A percentile compares a stretch with the other conserved stretches of the same genome.
These are phyloP conservation scores for Pelobates fuscus DNA, from an alignment of 2,113 vertebrate genomes.

Conservation along the genomic window DNA sequence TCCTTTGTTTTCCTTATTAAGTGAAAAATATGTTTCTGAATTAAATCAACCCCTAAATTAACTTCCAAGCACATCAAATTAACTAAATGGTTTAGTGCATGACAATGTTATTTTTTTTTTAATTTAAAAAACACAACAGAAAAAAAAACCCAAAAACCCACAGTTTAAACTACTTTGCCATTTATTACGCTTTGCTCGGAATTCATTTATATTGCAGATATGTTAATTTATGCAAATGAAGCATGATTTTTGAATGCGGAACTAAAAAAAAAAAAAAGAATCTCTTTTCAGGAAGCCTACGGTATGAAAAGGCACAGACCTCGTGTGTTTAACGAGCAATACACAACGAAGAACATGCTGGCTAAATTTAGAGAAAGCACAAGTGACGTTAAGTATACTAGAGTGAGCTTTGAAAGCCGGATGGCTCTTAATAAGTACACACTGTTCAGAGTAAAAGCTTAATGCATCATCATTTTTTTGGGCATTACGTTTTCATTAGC, in stretches of 20 bases:
- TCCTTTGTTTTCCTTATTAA: slow-evolving; percentile 77
- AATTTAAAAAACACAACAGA: slow-evolving; percentile 52
- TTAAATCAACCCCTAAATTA: slow-evolving; percentile 71
- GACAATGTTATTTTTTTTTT: slow-evolving; percentile 53
- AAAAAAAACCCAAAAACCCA: slow-evolving; percentile 4
- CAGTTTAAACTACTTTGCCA: slow-evolving; percentile 66
- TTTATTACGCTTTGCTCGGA: slow-evolving; percentile 66
- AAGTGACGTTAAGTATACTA: slow-evolving; percentile 41
- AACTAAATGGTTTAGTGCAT: slow-evolving; percentile 60
- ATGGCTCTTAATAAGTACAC: slow-evolving; percentile 4
- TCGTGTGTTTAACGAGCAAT: slow-evolving; percentile 44
- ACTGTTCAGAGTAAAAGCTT: not conserved
- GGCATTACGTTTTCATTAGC: slow-evolving; percentile 40
- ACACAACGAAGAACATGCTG: slow-evolving; percentile 42
- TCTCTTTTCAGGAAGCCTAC: slow-evolving; percentile 56
- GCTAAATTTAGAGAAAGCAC: slow-evolving; percentile 38
- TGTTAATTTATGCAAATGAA: slow-evolving; percentile 75
- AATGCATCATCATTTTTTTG: slow-evolving; percentile 24
- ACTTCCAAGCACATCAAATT: slow-evolving; percentile 69
- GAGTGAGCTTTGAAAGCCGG: slow-evolving; percentile 7
- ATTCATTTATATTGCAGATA: slow-evolving; percentile 70
- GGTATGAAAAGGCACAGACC: slow-evolving; percentile 46
- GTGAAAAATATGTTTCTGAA: slow-evolving; percentile 77
- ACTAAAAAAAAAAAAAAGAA: slow-evolving; percentile 53
- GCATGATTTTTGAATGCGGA: slow-evolving; percentile 62